Conservation (phyloP, 2,888 invertebrate genomes). For the Falcaria lacertinaria region DNA sequence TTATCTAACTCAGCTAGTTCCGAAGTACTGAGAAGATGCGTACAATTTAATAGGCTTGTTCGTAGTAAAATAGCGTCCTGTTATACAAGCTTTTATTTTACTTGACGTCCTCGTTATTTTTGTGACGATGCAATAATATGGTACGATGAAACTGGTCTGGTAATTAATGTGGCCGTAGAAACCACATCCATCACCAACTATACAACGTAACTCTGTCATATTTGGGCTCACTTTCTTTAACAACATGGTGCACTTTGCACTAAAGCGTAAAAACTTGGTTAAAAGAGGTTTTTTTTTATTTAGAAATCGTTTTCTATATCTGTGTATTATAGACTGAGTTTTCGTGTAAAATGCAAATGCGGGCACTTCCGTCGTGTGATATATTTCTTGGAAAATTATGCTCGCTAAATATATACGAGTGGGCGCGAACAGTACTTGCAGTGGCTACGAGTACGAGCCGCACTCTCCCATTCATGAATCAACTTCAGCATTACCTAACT, state of each 20-base stretch:
- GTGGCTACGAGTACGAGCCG: conserved; percentile 41
- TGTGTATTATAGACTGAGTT: conserved; percentile 5
- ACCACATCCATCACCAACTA: too few species aligned
- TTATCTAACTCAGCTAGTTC: neutral
- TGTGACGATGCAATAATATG: too few species aligned
- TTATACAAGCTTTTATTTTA: too few species aligned
- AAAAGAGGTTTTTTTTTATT: too few species aligned
- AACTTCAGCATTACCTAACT: conserved; percentile 76
- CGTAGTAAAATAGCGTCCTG: too few species aligned
- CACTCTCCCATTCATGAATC: conserved; percentile 77
- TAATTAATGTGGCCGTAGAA: too few species aligned
- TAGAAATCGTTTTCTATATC: neutral
- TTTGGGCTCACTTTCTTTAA: too few species aligned
- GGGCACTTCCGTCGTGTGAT: conserved; percentile 65
- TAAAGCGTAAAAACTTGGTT: too few species aligned
- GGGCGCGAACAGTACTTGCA: conserved; percentile 39
- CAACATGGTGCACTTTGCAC: too few species aligned
- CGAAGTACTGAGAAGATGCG: neutral
- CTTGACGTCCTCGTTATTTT: too few species aligned
- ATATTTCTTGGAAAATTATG: conserved; percentile 66
- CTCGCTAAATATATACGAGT: conserved; percentile 69
- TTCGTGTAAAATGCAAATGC: conserved; percentile 48
- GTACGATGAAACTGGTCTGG: too few species aligned
- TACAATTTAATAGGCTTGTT: neutral
- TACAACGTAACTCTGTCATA: too few species aligned